These are phyloP conservation scores for Liparis tanakae DNA, from an alignment of 2,797 vertebrate species.

Conservation along the genomic window DNA sequence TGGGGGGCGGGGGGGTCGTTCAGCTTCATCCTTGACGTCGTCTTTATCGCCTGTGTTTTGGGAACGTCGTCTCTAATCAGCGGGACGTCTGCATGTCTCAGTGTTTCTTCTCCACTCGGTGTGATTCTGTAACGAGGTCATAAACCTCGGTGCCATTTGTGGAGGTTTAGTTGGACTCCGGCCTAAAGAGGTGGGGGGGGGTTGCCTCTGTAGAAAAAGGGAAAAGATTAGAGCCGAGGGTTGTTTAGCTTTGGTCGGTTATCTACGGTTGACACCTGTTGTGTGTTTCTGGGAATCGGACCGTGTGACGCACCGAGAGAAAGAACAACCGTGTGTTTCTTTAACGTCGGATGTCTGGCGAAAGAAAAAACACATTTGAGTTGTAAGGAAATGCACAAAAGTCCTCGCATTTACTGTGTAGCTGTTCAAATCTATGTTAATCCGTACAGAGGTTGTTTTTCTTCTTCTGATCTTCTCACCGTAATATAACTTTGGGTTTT, in stretches of 20 bases:
- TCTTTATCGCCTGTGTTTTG: constrained; percentile 33
- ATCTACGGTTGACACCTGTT: constrained; percentile 27
- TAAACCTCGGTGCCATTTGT: constrained; percentile 46
- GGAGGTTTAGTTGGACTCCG: constrained; percentile 52
- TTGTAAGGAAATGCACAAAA: no score
- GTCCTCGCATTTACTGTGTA: no score
- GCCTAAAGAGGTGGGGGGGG: constrained; percentile 52
- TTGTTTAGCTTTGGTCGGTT: constrained; percentile 27
- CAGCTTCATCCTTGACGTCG: constrained; percentile 12
- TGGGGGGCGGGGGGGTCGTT: neutral
- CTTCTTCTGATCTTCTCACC: no score
- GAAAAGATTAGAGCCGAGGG: constrained; percentile 32
- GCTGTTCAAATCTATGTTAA: no score
- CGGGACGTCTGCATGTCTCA: neutral
- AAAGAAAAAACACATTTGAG: no score
- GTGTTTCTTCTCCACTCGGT: constrained; percentile 15
- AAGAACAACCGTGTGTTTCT: constrained; percentile 9
- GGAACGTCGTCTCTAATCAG: constrained; percentile 36
- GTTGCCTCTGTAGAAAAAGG: constrained; percentile 51
- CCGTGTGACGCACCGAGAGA: neutral
- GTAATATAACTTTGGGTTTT: no score
- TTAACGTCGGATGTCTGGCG: neutral
- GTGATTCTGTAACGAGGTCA: constrained; percentile 58
- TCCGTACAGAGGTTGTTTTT: no score
- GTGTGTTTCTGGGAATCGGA: neutral